Evolutionary conservation across 2,888 invertebrate genomes (phyloP).

Genomic region (Stenolophus ochropezus): DNA sequence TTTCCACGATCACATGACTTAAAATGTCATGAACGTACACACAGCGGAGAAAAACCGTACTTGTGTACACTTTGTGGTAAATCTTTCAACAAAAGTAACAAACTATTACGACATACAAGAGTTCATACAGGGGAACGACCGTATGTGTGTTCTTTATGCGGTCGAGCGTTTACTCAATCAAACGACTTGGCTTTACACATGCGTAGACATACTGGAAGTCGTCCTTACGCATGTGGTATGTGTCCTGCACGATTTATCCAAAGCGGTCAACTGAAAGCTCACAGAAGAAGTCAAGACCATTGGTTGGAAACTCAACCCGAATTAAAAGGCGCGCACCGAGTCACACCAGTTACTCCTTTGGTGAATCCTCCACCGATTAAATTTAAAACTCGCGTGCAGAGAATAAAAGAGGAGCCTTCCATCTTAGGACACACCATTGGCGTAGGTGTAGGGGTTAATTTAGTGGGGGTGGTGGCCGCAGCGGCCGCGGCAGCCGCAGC

Average conservation of each 20-base stretch:
- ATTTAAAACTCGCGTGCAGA: constrained; percentile 70
- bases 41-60: constrained; percentile 73
- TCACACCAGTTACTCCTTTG: constrained; percentile 71
- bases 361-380: constrained; percentile 71
- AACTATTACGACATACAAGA: constrained; percentile 72
- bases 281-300: constrained; percentile 79
- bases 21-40: constrained; percentile 73
- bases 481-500: constrained; percentile 26
- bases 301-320: constrained; percentile 73
- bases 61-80: constrained; percentile 72
- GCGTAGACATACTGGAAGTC: constrained; percentile 81
- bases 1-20: constrained; percentile 73
- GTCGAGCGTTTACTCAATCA: constrained; percentile 79
- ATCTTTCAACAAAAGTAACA: constrained; percentile 73
- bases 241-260: constrained; percentile 83
- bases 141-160: constrained; percentile 72
- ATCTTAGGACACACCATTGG: constrained; percentile 57
- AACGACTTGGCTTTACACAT: constrained; percentile 83
- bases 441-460: not conserved
- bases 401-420: constrained; percentile 57
- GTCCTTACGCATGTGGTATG: constrained; percentile 80
- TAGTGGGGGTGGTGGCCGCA: constrained; percentile 13
- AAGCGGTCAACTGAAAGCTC: constrained; percentile 77
- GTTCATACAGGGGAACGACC: constrained; percentile 73
- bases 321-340: constrained; percentile 72